Conservation (phyloP, 2,888 invertebrate genomes). For the Callinectes sapidus region DNA sequence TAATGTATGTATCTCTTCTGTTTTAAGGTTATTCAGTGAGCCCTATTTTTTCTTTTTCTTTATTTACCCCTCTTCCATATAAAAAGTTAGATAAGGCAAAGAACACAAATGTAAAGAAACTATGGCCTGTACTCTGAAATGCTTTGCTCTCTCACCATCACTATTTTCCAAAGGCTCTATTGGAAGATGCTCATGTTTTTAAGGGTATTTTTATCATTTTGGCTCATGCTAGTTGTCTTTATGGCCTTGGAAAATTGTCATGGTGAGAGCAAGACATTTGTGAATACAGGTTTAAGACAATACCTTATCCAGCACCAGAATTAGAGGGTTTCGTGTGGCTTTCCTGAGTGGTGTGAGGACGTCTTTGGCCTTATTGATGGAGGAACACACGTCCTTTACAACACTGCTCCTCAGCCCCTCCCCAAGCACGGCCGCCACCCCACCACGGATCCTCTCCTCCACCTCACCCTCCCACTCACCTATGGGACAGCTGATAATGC, state of each 20-base stretch:
- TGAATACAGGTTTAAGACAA: no score
- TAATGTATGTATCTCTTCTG: no score
- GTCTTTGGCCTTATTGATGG: conserved; percentile 66
- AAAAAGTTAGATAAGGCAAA: background rate
- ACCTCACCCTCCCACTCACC: conserved; percentile 8
- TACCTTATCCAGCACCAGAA: conserved; percentile 73
- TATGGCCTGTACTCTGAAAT: background rate
- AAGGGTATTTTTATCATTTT: no score
- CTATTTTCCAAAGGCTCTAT: no score
- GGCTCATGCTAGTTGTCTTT: no score
- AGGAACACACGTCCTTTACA: conserved; percentile 49
- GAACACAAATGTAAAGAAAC: background rate
- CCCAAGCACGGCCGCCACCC: conserved; percentile 49
- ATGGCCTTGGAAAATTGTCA: no score
- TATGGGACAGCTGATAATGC: conserved; percentile 56
- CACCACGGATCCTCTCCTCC: conserved; percentile 43
- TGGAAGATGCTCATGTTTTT: no score
- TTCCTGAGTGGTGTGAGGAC: conserved; percentile 66
- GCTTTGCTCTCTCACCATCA: no score
- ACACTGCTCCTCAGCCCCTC: conserved; percentile 46
- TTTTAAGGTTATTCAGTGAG: no score
- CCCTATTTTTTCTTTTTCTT: no score
- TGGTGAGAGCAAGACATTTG: no score
- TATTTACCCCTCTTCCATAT: no score
- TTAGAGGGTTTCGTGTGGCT: conserved; percentile 73